A percentile compares a stretch with the other conserved stretches of the same genome.
Conservation (phyloP, 2,797 vertebrate species). For the Enteromius unitaeniatus region DNA sequence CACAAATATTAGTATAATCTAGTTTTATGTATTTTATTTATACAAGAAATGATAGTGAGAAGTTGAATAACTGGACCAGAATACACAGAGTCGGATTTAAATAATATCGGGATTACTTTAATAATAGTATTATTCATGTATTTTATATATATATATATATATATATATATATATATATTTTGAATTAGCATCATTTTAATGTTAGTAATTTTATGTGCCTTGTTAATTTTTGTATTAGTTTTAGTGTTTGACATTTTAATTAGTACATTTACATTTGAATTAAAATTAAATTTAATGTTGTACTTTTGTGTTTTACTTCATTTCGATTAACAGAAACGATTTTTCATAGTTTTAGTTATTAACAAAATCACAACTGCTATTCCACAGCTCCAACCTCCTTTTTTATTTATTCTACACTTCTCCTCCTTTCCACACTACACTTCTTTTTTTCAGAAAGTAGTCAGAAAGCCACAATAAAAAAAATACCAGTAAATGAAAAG, state of each 20-base stretch:
- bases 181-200: neutral
- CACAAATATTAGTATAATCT: neutral
- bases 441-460: neutral
- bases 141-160: neutral
- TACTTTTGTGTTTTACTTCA: neutral
- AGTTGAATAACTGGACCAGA: neutral
- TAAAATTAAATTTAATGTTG: too few relatives aligned
- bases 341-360: neutral
- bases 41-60: neutral
- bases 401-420: neutral
- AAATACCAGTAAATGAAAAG: slow-evolving; percentile 44
- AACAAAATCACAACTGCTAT: neutral
- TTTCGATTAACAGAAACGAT: neutral
- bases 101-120: neutral
- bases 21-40: neutral
- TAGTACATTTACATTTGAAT: neutral
- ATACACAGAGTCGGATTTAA: neutral
- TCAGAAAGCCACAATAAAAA: neutral
- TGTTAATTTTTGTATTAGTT: neutral
- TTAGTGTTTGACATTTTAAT: neutral
- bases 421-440: neutral
- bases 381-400: neutral
- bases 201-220: neutral
- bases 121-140: neutral
- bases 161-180: neutral